These are phyloP conservation scores for Phrynosoma blainvillii DNA, from an alignment of 2,113 vertebrate species.

Conservation along the genomic window DNA sequence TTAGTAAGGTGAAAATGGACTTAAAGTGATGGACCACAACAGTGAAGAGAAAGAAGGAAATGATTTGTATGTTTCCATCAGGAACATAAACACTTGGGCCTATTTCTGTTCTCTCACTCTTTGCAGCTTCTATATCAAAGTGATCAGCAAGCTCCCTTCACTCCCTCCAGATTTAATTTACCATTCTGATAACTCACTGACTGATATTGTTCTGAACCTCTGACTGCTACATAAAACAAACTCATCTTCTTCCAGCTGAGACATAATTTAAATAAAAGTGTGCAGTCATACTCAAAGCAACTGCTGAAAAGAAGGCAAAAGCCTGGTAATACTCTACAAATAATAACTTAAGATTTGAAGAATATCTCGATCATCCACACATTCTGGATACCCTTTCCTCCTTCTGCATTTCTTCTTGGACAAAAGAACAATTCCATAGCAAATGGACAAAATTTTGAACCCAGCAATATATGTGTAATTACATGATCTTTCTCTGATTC, in stretches of 20 bases:
- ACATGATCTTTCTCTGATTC: not conserved
- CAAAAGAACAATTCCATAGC: not conserved
- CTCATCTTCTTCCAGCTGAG: slow-evolving; percentile 49
- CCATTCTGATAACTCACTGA: slow-evolving; percentile 61
- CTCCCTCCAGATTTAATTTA: slow-evolving; percentile 66
- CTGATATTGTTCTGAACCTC: slow-evolving; percentile 59
- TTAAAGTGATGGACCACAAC: slow-evolving; percentile 72
- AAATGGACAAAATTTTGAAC: not conserved
- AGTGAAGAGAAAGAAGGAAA: slow-evolving; percentile 54
- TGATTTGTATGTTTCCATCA: slow-evolving; percentile 72
- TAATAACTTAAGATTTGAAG: not conserved
- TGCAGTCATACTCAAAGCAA: slow-evolving; percentile 33
- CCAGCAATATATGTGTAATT: not conserved
- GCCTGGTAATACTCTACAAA: slow-evolving; percentile 34
- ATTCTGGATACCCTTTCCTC: not conserved
- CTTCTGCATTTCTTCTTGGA: not conserved
- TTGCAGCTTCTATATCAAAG: slow-evolving; percentile 48
- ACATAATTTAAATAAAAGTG: slow-evolving; percentile 56
- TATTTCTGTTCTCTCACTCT: slow-evolving; percentile 48
- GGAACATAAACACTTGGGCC: slow-evolving; percentile 59
- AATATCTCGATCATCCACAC: not conserved
- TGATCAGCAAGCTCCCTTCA: slow-evolving; percentile 44
- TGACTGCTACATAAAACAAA: slow-evolving; percentile 61
- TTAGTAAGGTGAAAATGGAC: slow-evolving; percentile 77
- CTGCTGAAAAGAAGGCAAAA: slow-evolving; percentile 6